Base-by-base conservation (phyloP, 2,113 vertebrate genomes). In the Aldabrachelys gigantea region DNA sequence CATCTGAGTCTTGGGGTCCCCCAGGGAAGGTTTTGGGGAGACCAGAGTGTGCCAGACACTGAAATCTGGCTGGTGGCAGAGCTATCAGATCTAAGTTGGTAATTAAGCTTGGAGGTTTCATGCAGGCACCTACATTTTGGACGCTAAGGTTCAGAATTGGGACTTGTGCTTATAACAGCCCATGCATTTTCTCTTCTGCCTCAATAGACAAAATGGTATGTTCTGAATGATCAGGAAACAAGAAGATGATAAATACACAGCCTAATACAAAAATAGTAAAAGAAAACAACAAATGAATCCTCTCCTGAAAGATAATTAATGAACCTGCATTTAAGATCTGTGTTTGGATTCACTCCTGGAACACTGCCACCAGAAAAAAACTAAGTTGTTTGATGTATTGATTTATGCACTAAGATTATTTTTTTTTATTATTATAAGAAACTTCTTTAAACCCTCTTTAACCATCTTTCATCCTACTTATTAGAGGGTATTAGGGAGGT, bases 311-410 rank as follows among this genome's bases (percentile, higher is more conserved):
- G 12, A 29, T 9, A 50, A 4, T 52, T 50, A 31, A 75, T n/a
- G 1, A 50, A 88, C 31, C 2, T 17, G 0, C 3, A 41, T 5
- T 62, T 17, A 62, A 76, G 56, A 84, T 17, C 41, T 82, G 2
- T 17, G 8, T 90, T 89, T 44, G 16, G 38, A 47, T 13, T 82
- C n/a, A 0, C 22, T 54, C 52, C 52, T 52, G 78, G 21, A 82
- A 92, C 92, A 44, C 86, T 16, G 56, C 0, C 0, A 27, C 14
- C 4, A 0, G 1, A 13, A 65, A 54, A 54, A 53, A 8, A 50
- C 17, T 25, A 5, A 52, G 16, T 21, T 47, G 35, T 24, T 41
- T 76, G 72, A 76, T 41, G 5, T 44, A 76, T 50, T 0, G 0
- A 82, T 31, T 49, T 54, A 38, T 2, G 7, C 44, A 3, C 10